A percentile compares a stretch with the other conserved stretches of the same genome.
Evolutionary conservation across 2,888 invertebrate genomes (phyloP).

Genomic region (Napeogenes inachia): DNA sequence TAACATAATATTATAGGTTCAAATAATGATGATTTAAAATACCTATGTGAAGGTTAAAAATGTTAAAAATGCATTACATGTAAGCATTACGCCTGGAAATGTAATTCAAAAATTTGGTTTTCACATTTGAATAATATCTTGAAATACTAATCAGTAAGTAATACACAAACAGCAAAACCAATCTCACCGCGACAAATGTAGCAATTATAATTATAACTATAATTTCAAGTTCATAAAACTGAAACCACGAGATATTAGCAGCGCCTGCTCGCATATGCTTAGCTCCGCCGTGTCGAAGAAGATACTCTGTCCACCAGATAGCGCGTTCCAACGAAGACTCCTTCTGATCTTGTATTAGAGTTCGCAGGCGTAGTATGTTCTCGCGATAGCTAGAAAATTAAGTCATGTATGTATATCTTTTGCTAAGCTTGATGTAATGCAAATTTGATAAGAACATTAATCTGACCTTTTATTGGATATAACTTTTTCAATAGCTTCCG

Average conservation of each 20-base stretch:
- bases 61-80: too few species aligned
- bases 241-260: conserved; percentile 32
- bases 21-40: too few species aligned
- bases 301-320: conserved; percentile 45
- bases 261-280: conserved; percentile 36
- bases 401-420: too few species aligned
- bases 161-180: too few species aligned
- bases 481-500: conserved; percentile 34
- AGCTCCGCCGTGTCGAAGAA: conserved; percentile 37
- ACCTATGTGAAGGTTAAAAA: too few species aligned
- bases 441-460: neutral
- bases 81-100: too few species aligned
- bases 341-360: conserved; percentile 34
- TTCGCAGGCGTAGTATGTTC: conserved; percentile 32
- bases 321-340: conserved; percentile 39
- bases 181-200: too few species aligned
- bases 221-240: conserved; percentile 37
- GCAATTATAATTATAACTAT: conserved; percentile 10
- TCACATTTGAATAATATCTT: too few species aligned
- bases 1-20: too few species aligned
- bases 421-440: too few species aligned
- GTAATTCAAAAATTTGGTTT: too few species aligned
- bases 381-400: conserved; percentile 30
- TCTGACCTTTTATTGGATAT: conserved; percentile 39
- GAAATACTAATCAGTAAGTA: too few species aligned